Evolutionary conservation across 2,888 invertebrate genomes (phyloP), one percentile per base, ranked within the genome.

Genomic region (Erebia aethiops): DNA sequence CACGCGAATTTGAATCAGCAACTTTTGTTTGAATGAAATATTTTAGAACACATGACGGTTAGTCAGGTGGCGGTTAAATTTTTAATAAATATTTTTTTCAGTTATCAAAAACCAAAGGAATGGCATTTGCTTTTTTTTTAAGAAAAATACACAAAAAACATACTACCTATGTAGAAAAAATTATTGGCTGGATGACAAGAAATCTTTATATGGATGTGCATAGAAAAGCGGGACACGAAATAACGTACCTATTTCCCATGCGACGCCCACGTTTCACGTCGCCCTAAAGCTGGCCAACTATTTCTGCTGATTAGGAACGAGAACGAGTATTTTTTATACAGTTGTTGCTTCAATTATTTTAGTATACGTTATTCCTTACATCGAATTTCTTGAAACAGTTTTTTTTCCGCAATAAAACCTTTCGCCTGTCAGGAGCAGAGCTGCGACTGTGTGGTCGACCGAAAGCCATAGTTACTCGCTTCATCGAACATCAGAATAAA

Each of bases 391-490:
- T 18, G 41, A n/a, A 61, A 61, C 16, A 46, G n/a, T 2, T 61
- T 46, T 61, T 60, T 60, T n/a, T 3, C 14, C 43, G 16, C n/a
- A 43, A 61, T 43, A 43, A 60, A 61, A 46, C 61, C 43, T 61
- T 61, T 61, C 43, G 43, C 16, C 46, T 61, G 61, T 61, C 61
- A 61, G 18, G 7, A 43, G 43, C 61, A 61, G 61, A 2, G n/a
- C 35, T 35, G 57, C 35, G 43, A 16, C 61, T 5, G 43, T 61
- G 61, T 16, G 61, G 61, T 61, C 43, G 61, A 61, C 43, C 61
- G 61, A 43, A 61, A 10, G 16, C 7, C 61, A 61, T 61, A 46
- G 43, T 18, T 61, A 13, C 11, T 18, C 16, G 57, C 43, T 61
- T 61, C 43, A 43, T 41, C 16, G 61, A 18, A 18, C 43, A 46